Percentiles rank a stretch among this genome's conserved stretches.
These are phyloP conservation scores for Eubucco bourcierii DNA, from an alignment of 2,113 vertebrate genomes.

Conservation along the genomic window DNA sequence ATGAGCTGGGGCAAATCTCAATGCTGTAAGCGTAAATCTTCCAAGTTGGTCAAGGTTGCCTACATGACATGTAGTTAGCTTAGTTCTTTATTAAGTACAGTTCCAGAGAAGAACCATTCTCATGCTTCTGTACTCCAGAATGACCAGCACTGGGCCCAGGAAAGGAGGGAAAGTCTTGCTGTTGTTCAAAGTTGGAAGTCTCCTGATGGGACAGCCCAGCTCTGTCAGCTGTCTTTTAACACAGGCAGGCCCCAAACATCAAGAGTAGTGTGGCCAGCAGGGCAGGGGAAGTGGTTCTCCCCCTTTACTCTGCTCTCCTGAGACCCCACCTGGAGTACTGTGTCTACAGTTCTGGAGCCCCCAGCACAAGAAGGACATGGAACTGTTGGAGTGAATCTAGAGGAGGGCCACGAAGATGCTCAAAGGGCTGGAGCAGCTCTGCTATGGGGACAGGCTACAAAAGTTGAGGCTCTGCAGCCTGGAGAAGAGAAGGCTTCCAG, in stretches of 20 bases:
- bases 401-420: too few species aligned
- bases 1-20: background rate
- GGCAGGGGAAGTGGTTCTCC: too few species aligned
- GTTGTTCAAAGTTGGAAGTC: background rate
- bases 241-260: background rate
- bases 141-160: background rate
- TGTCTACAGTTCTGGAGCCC: too few species aligned
- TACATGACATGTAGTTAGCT: background rate
- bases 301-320: too few species aligned
- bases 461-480: too few species aligned
- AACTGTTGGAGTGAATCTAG: too few species aligned
- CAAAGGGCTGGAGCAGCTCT: too few species aligned
- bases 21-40: background rate
- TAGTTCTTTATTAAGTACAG: background rate
- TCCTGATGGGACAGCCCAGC: background rate
- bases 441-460: too few species aligned
- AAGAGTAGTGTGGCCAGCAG: too few species aligned
- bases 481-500: too few species aligned
- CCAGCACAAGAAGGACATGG: too few species aligned
- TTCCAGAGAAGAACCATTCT: background rate
- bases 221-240: background rate
- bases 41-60: background rate
- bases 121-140: background rate
- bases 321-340: too few species aligned
- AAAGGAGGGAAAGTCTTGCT: background rate